Conservation (phyloP, 2,888 invertebrate species). For the Diaphora mendica region DNA sequence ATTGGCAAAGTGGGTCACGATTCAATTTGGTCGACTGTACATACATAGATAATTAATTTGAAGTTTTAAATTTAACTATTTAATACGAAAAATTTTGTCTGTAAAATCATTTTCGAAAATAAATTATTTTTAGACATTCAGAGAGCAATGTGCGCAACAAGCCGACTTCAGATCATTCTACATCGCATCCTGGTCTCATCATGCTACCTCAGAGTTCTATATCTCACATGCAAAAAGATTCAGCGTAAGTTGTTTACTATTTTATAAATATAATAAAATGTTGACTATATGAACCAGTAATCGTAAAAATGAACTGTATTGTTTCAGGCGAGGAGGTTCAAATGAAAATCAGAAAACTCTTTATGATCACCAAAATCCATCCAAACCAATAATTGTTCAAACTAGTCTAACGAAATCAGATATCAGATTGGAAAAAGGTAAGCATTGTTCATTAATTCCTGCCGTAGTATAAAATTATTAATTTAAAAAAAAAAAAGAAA, state of each 20-base stretch:
- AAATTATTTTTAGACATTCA: conserved; percentile 54
- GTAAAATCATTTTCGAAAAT: too few species aligned
- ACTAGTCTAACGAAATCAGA: conserved; percentile 76
- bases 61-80: too few species aligned
- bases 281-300: neutral
- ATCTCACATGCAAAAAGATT: conserved; percentile 73
- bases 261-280: neutral
- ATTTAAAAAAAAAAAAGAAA: too few species aligned
- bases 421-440: conserved; percentile 79
- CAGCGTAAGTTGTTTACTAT: conserved; percentile 61
- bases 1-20: too few species aligned
- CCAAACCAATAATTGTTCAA: conserved; percentile 90
- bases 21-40: too few species aligned
- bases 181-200: conserved; percentile 75
- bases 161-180: conserved; percentile 67
- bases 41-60: too few species aligned
- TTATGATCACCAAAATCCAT: conserved; percentile 82
- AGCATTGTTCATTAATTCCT: conserved; percentile 24
- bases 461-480: too few species aligned
- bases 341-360: conserved; percentile 75
- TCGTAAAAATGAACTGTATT: neutral
- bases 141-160: conserved; percentile 74
- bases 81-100: too few species aligned
- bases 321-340: conserved; percentile 61
- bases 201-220: conserved; percentile 77